A percentile compares a stretch with the other conserved stretches of the same genome.
phyloP scores from a whole-genome alignment of 2,113 vertebrate species.

The Ptyas mucosa region DNA sequence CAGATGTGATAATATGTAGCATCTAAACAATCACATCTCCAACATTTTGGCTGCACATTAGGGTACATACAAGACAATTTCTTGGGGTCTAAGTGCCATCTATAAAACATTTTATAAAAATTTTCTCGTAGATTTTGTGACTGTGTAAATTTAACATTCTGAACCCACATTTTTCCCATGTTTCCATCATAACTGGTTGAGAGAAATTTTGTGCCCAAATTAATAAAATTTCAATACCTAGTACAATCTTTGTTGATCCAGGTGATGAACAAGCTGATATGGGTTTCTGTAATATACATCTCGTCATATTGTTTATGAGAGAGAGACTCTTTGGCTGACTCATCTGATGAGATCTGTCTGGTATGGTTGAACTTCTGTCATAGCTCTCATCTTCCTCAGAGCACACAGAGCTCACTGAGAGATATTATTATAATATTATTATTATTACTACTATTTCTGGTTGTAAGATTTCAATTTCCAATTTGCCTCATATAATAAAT shows the following conservation, averaged over 20 bases:
- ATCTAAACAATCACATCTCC: too few species aligned
- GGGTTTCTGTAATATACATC: neutral
- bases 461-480: conserved; percentile 17
- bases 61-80: too few species aligned
- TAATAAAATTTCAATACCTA: neutral
- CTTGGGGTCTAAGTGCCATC: too few species aligned
- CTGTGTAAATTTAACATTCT: too few species aligned
- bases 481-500: neutral
- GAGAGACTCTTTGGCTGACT: neutral
- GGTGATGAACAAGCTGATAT: neutral
- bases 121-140: too few species aligned
- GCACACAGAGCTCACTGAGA: neutral
- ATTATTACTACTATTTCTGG: neutral
- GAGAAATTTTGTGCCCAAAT: too few species aligned
- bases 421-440: neutral
- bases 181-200: too few species aligned
- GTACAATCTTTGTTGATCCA: neutral
- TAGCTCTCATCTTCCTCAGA: neutral
- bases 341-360: neutral
- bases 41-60: too few species aligned
- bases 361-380: neutral
- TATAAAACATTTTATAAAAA: too few species aligned
- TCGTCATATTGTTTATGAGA: neutral
- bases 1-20: too few species aligned
- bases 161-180: too few species aligned